Base-by-base conservation (phyloP, 2,797 vertebrate species). In the Bryconaethiops microstoma region DNA sequence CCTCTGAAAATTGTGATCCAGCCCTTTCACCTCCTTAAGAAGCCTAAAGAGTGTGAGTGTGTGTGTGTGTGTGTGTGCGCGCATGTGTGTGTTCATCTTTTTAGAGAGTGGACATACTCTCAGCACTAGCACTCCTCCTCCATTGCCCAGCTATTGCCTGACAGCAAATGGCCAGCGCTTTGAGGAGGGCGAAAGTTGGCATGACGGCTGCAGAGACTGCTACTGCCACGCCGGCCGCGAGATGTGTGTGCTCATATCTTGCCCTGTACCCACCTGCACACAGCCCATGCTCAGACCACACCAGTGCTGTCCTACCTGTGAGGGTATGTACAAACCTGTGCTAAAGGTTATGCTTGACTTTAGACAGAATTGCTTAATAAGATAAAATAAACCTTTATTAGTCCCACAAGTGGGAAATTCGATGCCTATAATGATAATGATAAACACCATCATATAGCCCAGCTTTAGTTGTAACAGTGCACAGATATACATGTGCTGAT, bases 191-290 rank as follows among this genome's bases (percentile, higher is more conserved):
- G 90, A 93, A 35, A 86, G 89, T 80, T 95, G 95, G 95, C 94
- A 95, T 1, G 95, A 95, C 0, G 95, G 95, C 74, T 95, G 95
- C 9, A 90, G 95, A 0, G 94, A 95, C 89, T 95, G 95, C 83
- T 95, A 91, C 89, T 95, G 95, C 86, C 91, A 94, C 55, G 87
- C 86, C 0, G 94, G 93, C 4, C 89, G 92, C n/a, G 95, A 95
- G 89, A 95, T 95, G 94, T 95, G 95, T 45, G 92, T 95, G 23
- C 92, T 95, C 84, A 95, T 95, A 81, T 92, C 94, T 74, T 95
- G 95, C 75, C 89, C 93, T 0, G 91, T 92, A 54, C 94, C 94
- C 79, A 90, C 87, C 88, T 95, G 95, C 48, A 82, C 90, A 39
- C 86, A 92, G 59, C 95, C 94, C 0, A 90, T 92, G 13, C 92